Evolutionary conservation across 2,888 invertebrate species (phyloP), one percentile per base, ranked within the genome.

Genomic region (Eristalinus aeneus): DNA sequence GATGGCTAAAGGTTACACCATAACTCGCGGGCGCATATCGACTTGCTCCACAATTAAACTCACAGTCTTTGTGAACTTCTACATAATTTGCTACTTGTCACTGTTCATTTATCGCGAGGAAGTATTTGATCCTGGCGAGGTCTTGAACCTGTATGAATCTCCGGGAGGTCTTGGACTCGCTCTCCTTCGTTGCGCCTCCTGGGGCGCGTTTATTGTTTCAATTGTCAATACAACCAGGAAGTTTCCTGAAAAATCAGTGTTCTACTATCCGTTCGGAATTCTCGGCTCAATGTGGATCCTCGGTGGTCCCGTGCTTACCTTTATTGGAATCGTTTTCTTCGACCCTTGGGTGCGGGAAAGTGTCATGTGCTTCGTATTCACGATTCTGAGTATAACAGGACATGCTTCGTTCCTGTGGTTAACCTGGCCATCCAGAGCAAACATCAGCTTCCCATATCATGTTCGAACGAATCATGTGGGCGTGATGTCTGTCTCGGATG

Each of bases 101-200:
- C 94, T 98, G 39, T 97, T 97, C 90, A 94, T 97, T 3, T 97
- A 96, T 90, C 96, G 98, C 90, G 95, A 96, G 58, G 94, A 95
- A 93, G 97, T 96, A 89, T 98, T 98, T 91, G 98, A 98, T 92
- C 97, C 98, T 0, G 98, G 98, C 1, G 94, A 96, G 92, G 98
- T 98, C 0, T 91, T 98, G 11, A 98, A 98, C 90, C 92, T 97
- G 1, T 98, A 98, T 90, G 98, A 98, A 93, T 97, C 97, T 56
- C 96, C 97, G 0, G 97, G 98, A 0, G 98, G 98, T 0, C 97
- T 97, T 89, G 96, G 96, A 0, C 93, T 98, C 6, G 95, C 98
- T 10, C 93, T 94, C 3, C 92, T 98, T 69, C 94, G 97, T 58
- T 92, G 97, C 0, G 89, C 95, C 0, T 97, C 97, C 0, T 98